Conservation (phyloP, 2,888 invertebrate species). For the Anorthoa munda region DNA sequence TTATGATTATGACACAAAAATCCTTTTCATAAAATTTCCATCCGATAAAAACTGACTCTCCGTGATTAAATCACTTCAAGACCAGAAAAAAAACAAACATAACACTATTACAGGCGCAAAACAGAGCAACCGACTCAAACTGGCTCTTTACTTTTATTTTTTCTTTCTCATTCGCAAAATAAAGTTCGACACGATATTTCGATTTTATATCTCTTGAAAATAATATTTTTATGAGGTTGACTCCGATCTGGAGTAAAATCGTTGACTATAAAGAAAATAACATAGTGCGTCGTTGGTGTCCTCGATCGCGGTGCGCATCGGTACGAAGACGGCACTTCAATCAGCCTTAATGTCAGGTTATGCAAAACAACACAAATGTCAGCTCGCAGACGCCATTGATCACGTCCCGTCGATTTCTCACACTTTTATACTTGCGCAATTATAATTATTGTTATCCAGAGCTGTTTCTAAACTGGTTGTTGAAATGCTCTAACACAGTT, state of each 20-base stretch:
- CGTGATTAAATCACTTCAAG: slow-evolving; percentile 37
- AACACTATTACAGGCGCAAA: slow-evolving; percentile 36
- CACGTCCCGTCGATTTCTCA: slow-evolving; percentile 69
- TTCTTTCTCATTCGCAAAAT: slow-evolving; percentile 43
- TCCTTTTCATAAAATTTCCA: slow-evolving; percentile 25
- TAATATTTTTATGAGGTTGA: slow-evolving; percentile 55
- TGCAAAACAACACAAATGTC: slow-evolving; percentile 82
- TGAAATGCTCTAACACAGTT: not conserved
- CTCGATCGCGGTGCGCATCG: slow-evolving; percentile 46
- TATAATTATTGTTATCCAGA: slow-evolving; percentile 63
- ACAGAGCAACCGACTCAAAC: slow-evolving; percentile 39
- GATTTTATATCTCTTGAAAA: slow-evolving; percentile 47
- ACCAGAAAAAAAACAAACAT: slow-evolving; percentile 29
- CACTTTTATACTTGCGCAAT: slow-evolving; percentile 67
- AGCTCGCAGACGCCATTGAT: slow-evolving; percentile 70
- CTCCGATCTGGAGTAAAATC: slow-evolving; percentile 49
- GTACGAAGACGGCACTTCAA: slow-evolving; percentile 74
- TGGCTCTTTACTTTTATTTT: slow-evolving; percentile 51
- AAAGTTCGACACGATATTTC: slow-evolving; percentile 36
- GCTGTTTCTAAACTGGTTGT: slow-evolving; percentile 47
- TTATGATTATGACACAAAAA: slow-evolving; percentile 24
- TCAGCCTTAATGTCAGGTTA: slow-evolving; percentile 81
- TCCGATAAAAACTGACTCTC: slow-evolving; percentile 31
- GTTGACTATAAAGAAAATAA: slow-evolving; percentile 50
- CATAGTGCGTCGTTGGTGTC: slow-evolving; percentile 64